Percentiles rank a stretch among this genome's conserved stretches.
phyloP scores from a whole-genome alignment of 2,113 vertebrate genomes.

The Cavia porcellus region DNA sequence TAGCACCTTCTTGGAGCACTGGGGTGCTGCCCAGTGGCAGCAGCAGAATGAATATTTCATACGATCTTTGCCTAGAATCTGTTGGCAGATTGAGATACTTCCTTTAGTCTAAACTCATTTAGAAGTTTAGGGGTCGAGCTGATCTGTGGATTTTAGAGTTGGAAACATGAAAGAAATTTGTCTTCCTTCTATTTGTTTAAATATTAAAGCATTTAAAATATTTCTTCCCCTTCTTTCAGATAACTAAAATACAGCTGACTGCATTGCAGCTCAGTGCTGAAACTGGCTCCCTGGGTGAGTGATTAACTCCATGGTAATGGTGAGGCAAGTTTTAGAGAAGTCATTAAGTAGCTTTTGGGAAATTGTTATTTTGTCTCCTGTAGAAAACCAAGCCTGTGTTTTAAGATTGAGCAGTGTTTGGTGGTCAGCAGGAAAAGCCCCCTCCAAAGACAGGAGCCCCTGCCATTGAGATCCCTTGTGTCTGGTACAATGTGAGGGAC shows the following conservation, averaged over 20 bases:
- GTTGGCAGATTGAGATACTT: constrained; percentile 3
- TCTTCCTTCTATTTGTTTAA: constrained; percentile 61
- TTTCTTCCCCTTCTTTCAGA: background rate
- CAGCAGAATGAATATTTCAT: background rate
- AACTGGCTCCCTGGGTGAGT: background rate
- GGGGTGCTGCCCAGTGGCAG: background rate
- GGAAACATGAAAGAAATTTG: constrained; percentile 59
- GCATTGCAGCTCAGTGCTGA: background rate
- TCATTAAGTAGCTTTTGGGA: constrained; percentile 9
- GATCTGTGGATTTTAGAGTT: constrained; percentile 52
- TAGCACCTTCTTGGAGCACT: background rate
- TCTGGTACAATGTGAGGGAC: background rate
- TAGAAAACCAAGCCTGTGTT: background rate
- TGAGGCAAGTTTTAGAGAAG: background rate
- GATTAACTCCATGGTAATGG: background rate
- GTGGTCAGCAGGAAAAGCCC: background rate
- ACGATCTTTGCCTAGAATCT: background rate
- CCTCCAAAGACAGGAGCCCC: background rate
- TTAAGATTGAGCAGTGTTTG: background rate
- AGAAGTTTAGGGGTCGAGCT: background rate
- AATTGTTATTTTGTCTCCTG: constrained; percentile 19
- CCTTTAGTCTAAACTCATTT: constrained; percentile 31
- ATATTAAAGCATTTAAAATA: constrained; percentile 59
- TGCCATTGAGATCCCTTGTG: background rate
- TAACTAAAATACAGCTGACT: background rate